phyloP scores from a whole-genome alignment of 2,888 invertebrate genomes.

The Lasioglossum malachurum region DNA sequence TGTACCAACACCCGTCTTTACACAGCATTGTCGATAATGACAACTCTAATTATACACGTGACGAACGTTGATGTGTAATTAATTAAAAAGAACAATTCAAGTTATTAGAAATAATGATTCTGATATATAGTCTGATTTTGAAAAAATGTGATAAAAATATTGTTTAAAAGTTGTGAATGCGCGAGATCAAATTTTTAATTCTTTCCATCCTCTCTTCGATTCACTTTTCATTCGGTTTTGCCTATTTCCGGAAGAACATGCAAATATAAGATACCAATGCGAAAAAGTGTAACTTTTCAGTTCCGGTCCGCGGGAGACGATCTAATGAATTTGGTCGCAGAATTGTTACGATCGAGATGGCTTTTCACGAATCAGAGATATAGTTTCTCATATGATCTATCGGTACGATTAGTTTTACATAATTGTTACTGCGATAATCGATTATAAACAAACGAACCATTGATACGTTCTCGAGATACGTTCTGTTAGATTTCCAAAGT shows the following conservation, averaged over 20 bases:
- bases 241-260: conserved; percentile 16
- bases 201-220: background rate
- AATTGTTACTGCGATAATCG: background rate
- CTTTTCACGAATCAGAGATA: background rate
- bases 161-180: conserved; percentile 38
- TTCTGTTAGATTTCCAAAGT: conserved; percentile 3
- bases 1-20: background rate
- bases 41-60: conserved; percentile 1
- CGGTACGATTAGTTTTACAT: background rate
- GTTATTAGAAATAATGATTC: conserved; percentile 39
- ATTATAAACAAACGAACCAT: background rate
- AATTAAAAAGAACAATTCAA: conserved; percentile 25
- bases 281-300: background rate
- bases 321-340: background rate
- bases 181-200: conserved; percentile 50
- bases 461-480: background rate
- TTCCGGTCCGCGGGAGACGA: background rate
- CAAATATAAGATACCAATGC: background rate
- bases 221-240: conserved; percentile 23
- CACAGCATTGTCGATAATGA: background rate
- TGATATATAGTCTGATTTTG: conserved; percentile 51
- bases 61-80: conserved; percentile 13
- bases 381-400: conserved; percentile 20
- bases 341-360: background rate
- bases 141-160: conserved; percentile 54